Evolutionary conservation across 2,888 invertebrate genomes (phyloP), one percentile per base, ranked within the genome.

Genomic region (Sceliomorpha sp.): DNA sequence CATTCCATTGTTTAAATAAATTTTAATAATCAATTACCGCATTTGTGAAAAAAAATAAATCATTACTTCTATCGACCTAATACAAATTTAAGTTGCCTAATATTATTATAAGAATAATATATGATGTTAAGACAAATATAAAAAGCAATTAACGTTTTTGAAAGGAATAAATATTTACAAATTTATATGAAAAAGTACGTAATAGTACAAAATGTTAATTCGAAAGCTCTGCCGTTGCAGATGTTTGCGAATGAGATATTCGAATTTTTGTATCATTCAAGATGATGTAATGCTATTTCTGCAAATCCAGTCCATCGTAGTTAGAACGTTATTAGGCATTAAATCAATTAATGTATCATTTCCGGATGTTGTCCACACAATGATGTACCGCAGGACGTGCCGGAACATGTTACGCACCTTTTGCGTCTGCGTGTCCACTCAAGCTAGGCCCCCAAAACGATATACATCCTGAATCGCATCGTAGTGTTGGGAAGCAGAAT

Each of bases 391-490:
- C 64, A 66, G 55, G 62, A 68, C 56, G 63, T 34, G 72, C 77
- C 80, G 82, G 81, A 84, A 84, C 77, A 74, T 47, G 68, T 71
- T 74, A 79, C 84, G 80, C 83, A 76, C 84, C 82, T 85, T 85
- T 80, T 75, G 80, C 78, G 73, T 66, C 71, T 71, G 73, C 70
- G 70, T 73, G 79, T 74, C 80, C 78, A 80, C 82, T 82, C 80
- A 76, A 81, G 83, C 81, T 74, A 76, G 76, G 76, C 80, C 78
- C 45, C 73, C 73, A 40, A 63, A 72, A 70, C 73, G 66, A 75
- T 73, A 81, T 75, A 82, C 85, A 86, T 88, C 87, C 87, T 86
- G 86, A 75, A 77, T 81, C 73, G 78, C 77, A 70, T 76, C 77
- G 70, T 75, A 72, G 69, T 64, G 72, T 69, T 69, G 76, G 74